phyloP scores from a whole-genome alignment of 2,113 vertebrate genomes.

The Nothocercus nigrocapillus region DNA sequence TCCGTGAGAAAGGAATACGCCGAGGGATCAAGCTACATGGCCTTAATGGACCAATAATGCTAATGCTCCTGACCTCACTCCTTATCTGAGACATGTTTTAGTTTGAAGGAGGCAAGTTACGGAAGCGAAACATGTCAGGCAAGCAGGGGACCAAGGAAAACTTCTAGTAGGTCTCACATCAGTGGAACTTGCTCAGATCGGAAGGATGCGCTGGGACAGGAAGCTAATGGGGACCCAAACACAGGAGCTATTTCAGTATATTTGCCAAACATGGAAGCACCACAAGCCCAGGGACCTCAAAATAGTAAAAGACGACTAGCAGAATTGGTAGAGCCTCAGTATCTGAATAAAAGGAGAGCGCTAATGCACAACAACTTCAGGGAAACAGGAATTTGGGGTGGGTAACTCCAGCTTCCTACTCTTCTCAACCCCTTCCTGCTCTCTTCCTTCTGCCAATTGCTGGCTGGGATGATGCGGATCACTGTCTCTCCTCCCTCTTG shows the following conservation, averaged over 20 bases:
- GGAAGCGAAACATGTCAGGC: not conserved
- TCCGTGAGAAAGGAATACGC: not conserved
- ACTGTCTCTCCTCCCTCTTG: not conserved
- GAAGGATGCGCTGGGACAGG: not conserved
- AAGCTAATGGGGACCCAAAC: not conserved
- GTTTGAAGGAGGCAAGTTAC: slow-evolving; percentile 40
- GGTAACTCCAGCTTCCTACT: not conserved
- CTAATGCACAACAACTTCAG: not conserved
- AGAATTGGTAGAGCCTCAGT: not conserved
- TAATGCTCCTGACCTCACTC: not conserved
- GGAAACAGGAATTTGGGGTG: not conserved
- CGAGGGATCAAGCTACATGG: not conserved
- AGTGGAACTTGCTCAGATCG: not conserved
- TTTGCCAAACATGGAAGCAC: not conserved
- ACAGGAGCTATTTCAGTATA: not conserved
- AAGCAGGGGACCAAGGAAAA: not conserved
- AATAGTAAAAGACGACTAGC: not conserved
- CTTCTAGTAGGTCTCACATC: not conserved
- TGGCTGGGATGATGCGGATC: not conserved
- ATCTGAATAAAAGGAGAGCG: not conserved
- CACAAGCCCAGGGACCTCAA: not conserved
- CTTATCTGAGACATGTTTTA: not conserved
- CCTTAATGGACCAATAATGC: not conserved
- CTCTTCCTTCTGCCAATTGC: not conserved
- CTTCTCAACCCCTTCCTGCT: not conserved